These are phyloP conservation scores for Camponotus floridanus DNA, from an alignment of 1,140 invertebrate genomes.

Conservation along the genomic window DNA sequence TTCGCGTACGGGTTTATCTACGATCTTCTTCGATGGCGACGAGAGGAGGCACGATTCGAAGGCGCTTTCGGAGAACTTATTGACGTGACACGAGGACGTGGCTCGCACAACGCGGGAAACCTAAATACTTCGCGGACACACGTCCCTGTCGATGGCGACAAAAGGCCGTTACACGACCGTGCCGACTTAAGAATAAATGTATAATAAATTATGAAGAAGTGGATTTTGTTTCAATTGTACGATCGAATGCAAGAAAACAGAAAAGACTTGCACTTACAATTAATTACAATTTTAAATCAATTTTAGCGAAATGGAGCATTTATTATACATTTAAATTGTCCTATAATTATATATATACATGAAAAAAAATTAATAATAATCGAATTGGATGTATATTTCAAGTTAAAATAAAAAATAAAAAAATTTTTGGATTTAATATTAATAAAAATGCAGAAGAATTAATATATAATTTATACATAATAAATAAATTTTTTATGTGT, in stretches of 20 bases:
- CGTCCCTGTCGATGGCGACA: slow-evolving; percentile 31
- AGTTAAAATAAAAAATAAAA: no score
- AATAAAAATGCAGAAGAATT: no score
- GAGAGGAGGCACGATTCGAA: slow-evolving; percentile 59
- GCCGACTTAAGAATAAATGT: slow-evolving; percentile 36
- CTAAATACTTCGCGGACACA: slow-evolving; percentile 54
- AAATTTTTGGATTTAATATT: no score
- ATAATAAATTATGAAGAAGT: slow-evolving; percentile 11
- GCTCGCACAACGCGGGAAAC: slow-evolving; percentile 59
- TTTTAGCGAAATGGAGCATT: background rate
- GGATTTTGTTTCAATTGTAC: background rate
- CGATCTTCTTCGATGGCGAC: slow-evolving; percentile 57
- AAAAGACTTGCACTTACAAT: background rate
- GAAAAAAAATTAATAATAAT: background rate
- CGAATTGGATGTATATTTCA: background rate
- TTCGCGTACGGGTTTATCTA: slow-evolving; percentile 54
- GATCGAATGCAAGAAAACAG: background rate
- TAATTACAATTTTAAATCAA: slow-evolving; percentile 3
- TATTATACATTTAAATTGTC: background rate
- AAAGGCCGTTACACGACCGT: slow-evolving; percentile 50
- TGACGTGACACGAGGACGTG: slow-evolving; percentile 66
- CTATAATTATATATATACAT: background rate
- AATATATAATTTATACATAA: no score
- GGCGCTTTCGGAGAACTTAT: slow-evolving; percentile 65
- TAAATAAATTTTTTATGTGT: no score